Percentiles rank a stretch among this genome's conserved stretches.
Conservation (phyloP, 2,888 invertebrate species). For the Yponomeuta sedellus region DNA sequence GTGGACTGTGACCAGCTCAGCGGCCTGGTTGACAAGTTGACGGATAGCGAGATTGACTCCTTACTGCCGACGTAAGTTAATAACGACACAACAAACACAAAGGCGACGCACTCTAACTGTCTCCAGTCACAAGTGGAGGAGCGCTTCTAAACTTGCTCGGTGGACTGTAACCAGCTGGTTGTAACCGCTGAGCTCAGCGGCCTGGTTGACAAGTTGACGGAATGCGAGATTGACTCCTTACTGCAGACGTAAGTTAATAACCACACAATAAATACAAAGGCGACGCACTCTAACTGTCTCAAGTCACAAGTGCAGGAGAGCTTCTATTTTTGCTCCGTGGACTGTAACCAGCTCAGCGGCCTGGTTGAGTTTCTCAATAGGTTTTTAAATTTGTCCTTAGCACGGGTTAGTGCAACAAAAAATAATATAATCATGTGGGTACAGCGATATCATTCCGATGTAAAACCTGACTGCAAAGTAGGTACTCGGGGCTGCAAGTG, state of each 20-base stretch:
- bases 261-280: neutral
- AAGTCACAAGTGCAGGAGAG: neutral
- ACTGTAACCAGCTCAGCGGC: neutral
- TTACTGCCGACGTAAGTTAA: constrained; percentile 68
- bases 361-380: too few species aligned
- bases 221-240: constrained; percentile 58
- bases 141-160: constrained; percentile 77
- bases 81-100: too few species aligned
- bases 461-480: too few species aligned
- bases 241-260: constrained; percentile 70
- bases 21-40: constrained; percentile 60
- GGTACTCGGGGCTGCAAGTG: too few species aligned
- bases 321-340: neutral
- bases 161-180: constrained; percentile 67
- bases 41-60: constrained; percentile 61
- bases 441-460: too few species aligned
- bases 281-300: too few species aligned
- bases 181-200: too few species aligned
- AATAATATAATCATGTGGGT: too few species aligned
- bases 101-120: constrained; percentile 65
- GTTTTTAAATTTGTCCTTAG: too few species aligned
- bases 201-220: constrained; percentile 65
- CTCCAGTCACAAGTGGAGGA: constrained; percentile 77
- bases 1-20: constrained; percentile 70
- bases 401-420: too few species aligned